Evolutionary conservation across 30 jellyfish, hydroid and myxozoan genomes (phyloP), one percentile per base, ranked within the genome.

Genomic region (Morbakka virulenta): DNA sequence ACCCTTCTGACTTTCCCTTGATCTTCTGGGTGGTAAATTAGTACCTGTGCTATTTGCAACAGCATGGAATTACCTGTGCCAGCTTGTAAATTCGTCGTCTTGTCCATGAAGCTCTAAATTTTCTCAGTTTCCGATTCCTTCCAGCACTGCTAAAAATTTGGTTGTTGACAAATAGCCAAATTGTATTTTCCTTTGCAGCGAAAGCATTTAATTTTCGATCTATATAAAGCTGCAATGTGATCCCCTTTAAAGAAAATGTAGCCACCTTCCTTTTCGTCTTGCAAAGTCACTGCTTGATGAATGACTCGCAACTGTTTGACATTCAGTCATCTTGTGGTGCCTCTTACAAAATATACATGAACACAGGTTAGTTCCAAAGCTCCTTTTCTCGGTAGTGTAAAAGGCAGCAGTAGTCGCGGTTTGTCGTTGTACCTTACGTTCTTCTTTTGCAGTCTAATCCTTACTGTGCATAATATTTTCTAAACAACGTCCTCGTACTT

Each of bases 281-380:
- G 50, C 6, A 20, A 70, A n/a, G 21, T 49, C 35, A 22, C 69
- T 21, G 20, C 82, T 32, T 0, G 82, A 50, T 0, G 72, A 34
- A 23, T 1, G 2, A 1, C 49, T 49, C 6, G 72, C 30, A 0
- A 70, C 73, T 0, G 49, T 28, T n/a, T 70, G 68, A 24, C 82
- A 70, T 4, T n/a, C n/a, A 20, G 51, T 36, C 1, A 23, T 22
- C 21, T 21, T 0, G 25, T 70, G 82, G 20, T 6, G 20, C 1
- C 69, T 57, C 49, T 70, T 69, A 48, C 81, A 69, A 69, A 69
- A 30, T 4, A 66, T 69, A 35, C 81, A 69, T 23, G 69, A 3
- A 9, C 6, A 11, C n/a, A n/a, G n/a, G n/a, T n/a, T n/a, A 1
- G 53, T 0, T 27, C 64, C 63, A 31, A 11, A 32, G 24, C 11